Base-by-base conservation (phyloP, 2,113 vertebrate genomes). In the Gobio gobio region DNA sequence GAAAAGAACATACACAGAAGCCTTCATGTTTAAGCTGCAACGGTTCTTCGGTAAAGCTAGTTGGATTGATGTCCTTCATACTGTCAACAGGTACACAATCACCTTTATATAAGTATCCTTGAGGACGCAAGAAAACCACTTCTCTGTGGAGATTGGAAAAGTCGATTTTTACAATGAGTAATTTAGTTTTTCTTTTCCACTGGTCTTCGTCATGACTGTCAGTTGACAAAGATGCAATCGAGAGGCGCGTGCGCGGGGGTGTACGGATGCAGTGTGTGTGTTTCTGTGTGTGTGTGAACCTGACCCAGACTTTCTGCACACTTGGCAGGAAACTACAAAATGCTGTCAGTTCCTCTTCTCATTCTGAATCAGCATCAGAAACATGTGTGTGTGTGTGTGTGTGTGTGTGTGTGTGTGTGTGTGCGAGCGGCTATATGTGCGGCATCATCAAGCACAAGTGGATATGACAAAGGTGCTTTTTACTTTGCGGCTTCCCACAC, bases 181-280 rank as follows among this genome's bases (percentile, higher is more conserved):
- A 97, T 96, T 22, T 89, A 92, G 90, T 95, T 96, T 97, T 98
- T 98, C 97, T 98, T 98, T 99, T 99, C 98, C 98, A 96, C 92
- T 96, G 96, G 96, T 26, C 82, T 77, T 96, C 94, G 83, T 90
- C 91, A 92, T 93, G 92, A 94, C 91, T 92, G 92, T 94, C 91
- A 91, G 90, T 47, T 88, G 89, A 92, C 76, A 90, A 82, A 83
- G 78, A 78, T 92, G 89, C 29, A 88, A 91, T 93, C 90, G 76
- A 76, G 93, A 85, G 29, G 88, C 89, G 93, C 85, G 88, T 94
- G 95, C 89, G 96, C 95, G 94, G 95, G 96, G 94, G 93, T 90
- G 96, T 93, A 85, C 86, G 94, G 94, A 95, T 95, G 74, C 77
- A 56, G 70, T 80, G 56, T 74, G 13, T 36, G 78, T 40, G 22